Base-by-base conservation (phyloP, 2,888 invertebrate genomes). In the Temnothorax unifasciatus region DNA sequence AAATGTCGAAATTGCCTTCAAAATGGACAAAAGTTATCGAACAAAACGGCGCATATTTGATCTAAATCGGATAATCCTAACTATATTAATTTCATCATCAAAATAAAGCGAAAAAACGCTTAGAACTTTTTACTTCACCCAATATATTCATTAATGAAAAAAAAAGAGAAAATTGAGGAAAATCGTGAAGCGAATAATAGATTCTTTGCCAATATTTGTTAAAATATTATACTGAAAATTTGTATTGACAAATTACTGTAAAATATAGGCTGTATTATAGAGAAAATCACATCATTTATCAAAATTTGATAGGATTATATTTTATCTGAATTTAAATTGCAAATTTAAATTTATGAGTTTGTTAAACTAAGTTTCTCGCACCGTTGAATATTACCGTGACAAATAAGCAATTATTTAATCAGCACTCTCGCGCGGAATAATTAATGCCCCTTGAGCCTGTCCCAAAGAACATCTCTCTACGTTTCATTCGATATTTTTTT, bases 401-500 rank as follows among this genome's bases (percentile, higher is more conserved):
- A 0, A 1, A 68, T 69, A 9, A 69, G 6, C n/a, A 6, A 54
- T 75, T 47, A 34, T 34, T 59, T 61, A 34, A 75, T 63, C 15
- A 34, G 59, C 15, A 13, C 13, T 50, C 9, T 25, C 15, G 47
- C 0, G 47, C 47, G 15, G 15, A 47, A 59, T 63, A 59, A 75
- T 61, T 21, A 34, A 75, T 15, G 18, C 1, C 9, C 1, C 18
- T 41, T 18, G 9, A 44, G 41, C 11, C 0, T 41, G 25, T n/a
- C 50, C 25, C 34, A n/a, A 54, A 68, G 52, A 13, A 52, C 13
- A 18, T 5, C 13, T 52, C 15, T 54, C 15, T 44, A 54, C 15
- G 34, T 41, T 52, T 50, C 50, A 52, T 44, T 9, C 41, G 68
- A 54, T 71, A 47, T 79, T 59, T 59, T 47, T 38, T 71, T 50